Percentiles rank a stretch among this genome's conserved stretches.
Evolutionary conservation across 1,140 invertebrate genomes (phyloP).

Genomic region (Sinonovacula constricta): DNA sequence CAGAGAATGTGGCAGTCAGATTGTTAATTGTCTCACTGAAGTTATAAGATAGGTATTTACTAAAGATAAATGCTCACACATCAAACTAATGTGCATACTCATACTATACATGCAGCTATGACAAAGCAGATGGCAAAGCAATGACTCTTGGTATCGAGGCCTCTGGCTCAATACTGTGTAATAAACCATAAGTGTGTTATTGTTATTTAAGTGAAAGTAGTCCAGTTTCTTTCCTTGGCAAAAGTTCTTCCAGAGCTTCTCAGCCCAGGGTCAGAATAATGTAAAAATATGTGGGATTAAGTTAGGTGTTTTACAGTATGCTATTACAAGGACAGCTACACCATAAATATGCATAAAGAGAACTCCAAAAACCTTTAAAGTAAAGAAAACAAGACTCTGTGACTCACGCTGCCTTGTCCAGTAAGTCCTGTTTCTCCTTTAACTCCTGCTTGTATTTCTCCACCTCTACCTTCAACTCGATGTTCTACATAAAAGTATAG

Average conservation of each 20-base stretch:
- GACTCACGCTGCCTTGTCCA: slow-evolving; percentile 88
- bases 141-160: no score
- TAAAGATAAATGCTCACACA: background rate
- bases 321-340: no score
- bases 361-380: no score
- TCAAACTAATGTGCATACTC: background rate
- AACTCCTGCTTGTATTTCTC: slow-evolving; percentile 89
- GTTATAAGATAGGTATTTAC: slow-evolving; percentile 7
- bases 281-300: no score
- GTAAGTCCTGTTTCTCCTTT: slow-evolving; percentile 88
- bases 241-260: no score
- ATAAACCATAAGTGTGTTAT: no score
- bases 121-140: background rate
- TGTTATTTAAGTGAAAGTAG: no score
- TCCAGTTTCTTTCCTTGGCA: no score
- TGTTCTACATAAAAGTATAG: slow-evolving; percentile 82
- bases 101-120: background rate
- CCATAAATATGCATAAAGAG: no score
- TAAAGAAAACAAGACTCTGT: background rate
- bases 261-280: no score
- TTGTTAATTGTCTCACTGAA: slow-evolving; percentile 70
- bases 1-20: slow-evolving; percentile 59
- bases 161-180: no score
- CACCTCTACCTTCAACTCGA: slow-evolving; percentile 89
- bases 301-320: no score